Conservation (phyloP, 2,888 invertebrate genomes). For the Diachrysia chrysitis region DNA sequence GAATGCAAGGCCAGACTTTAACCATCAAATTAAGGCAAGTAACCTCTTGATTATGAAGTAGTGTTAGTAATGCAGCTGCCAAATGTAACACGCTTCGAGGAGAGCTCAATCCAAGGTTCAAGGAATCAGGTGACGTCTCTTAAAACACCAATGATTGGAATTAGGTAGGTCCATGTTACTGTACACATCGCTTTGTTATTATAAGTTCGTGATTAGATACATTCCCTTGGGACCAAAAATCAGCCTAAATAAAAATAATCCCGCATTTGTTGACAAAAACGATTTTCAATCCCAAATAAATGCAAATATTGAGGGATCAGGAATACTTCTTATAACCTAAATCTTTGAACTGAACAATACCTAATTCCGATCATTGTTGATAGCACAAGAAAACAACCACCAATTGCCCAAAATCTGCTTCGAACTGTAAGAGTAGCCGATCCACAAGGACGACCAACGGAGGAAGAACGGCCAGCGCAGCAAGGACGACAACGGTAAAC, state of each 20-base stretch:
- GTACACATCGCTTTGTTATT: background rate
- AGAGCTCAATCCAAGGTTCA: background rate
- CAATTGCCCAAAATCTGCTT: background rate
- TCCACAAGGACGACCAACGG: background rate
- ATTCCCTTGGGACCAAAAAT: background rate
- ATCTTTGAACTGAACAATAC: background rate
- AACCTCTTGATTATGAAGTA: too few relatives aligned
- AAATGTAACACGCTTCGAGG: too few relatives aligned
- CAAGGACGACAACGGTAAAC: too few relatives aligned
- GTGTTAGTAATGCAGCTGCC: too few relatives aligned
- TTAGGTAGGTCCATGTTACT: constrained; percentile 18
- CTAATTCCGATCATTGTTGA: constrained; percentile 26
- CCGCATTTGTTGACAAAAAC: background rate
- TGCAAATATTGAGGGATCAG: too few relatives aligned
- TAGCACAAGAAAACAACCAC: constrained; percentile 2
- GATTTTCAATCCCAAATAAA: too few relatives aligned
- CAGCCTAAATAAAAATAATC: background rate
- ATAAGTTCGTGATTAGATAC: too few relatives aligned
- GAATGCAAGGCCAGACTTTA: too few relatives aligned
- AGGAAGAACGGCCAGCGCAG: too few relatives aligned
- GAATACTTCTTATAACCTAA: too few relatives aligned
- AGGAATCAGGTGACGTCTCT: constrained; percentile 17
- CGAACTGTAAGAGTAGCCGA: background rate
- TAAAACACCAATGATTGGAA: constrained; percentile 24
- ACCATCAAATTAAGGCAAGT: too few relatives aligned